Evolutionary conservation across 2,113 vertebrate species (phyloP).

Genomic region (Crypturellus undulatus): DNA sequence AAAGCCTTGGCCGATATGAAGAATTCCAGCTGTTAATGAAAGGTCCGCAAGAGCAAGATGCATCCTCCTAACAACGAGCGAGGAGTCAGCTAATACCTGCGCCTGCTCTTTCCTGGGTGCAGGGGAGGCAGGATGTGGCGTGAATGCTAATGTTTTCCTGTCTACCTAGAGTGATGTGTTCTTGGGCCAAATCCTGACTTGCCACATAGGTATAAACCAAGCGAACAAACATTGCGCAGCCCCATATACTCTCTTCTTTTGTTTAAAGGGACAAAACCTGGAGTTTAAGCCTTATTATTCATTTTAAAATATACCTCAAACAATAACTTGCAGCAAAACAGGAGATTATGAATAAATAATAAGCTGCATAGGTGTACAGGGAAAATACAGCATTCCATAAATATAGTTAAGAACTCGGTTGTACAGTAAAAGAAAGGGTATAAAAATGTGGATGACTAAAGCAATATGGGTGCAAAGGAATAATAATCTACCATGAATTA

Average conservation of each 20-base stretch:
- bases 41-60: not conserved
- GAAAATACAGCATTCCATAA: slow-evolving; percentile 55
- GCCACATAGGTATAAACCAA: not conserved
- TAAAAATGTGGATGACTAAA: slow-evolving; percentile 68
- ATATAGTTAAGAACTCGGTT: slow-evolving; percentile 39
- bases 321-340: slow-evolving; percentile 19
- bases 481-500: slow-evolving; percentile 57
- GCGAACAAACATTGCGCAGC: not conserved
- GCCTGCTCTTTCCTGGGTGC: not conserved
- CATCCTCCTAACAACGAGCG: not conserved
- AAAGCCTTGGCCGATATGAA: not conserved
- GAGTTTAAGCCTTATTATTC: not conserved
- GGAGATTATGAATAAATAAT: slow-evolving; percentile 61
- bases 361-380: slow-evolving; percentile 27
- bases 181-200: not conserved
- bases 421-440: slow-evolving; percentile 38
- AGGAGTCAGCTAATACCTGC: not conserved
- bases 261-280: not conserved
- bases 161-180: not conserved
- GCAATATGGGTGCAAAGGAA: slow-evolving; percentile 59
- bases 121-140: not conserved
- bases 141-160: not conserved
- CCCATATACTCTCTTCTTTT: accelerated
- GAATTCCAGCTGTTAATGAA: not conserved
- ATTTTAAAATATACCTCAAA: slow-evolving; percentile 12